Percentiles rank a stretch among this genome's conserved stretches.
Conservation (phyloP, 2,113 vertebrate species). For the Python bivittatus region DNA sequence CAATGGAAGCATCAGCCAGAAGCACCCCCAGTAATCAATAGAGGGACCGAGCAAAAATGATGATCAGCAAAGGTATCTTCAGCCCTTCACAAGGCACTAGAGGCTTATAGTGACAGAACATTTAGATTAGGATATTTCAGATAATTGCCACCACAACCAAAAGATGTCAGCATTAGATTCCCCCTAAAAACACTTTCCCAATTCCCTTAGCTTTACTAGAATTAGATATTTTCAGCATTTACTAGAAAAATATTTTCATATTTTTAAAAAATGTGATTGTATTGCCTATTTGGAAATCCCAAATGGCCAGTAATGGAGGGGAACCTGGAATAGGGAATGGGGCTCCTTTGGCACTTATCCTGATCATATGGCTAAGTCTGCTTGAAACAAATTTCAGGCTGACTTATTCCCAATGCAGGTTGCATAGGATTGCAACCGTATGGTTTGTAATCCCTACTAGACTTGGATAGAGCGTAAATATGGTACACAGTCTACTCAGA, state of each 20-base stretch:
- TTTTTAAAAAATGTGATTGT: background rate
- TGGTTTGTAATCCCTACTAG: background rate
- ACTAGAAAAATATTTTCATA: too few relatives aligned
- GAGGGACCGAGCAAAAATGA: background rate
- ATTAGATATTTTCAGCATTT: background rate
- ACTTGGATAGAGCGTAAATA: background rate
- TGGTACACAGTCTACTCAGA: background rate
- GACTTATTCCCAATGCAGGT: background rate
- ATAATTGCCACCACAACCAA: background rate
- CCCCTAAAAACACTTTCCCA: background rate
- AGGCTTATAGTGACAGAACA: background rate
- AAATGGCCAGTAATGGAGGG: background rate
- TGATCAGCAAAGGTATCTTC: background rate
- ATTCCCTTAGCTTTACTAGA: background rate
- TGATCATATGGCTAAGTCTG: background rate
- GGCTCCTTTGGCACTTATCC: background rate
- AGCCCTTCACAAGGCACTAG: background rate
- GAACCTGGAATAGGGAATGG: background rate
- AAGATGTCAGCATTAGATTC: background rate
- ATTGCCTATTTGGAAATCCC: background rate
- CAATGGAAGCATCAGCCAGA: background rate
- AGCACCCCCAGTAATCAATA: background rate
- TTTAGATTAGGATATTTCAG: background rate
- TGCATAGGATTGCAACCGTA: background rate
- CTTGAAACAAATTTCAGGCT: background rate